A percentile compares a stretch with the other conserved stretches of the same genome.
phyloP scores from a whole-genome alignment of 2,113 vertebrate genomes.

The Lamprologus callipterus region DNA sequence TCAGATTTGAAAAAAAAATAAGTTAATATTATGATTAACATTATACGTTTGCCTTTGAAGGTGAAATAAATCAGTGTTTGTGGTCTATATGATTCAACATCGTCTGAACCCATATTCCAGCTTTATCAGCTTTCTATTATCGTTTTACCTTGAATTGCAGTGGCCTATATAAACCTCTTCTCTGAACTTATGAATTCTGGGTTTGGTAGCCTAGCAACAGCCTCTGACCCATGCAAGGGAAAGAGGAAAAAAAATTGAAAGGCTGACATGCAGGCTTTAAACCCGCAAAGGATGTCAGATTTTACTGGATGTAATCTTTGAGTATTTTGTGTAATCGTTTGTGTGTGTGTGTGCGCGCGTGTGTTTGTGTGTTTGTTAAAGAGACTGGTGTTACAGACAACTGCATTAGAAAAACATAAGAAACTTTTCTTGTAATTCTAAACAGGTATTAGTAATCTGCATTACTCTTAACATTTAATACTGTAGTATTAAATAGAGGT shows the following conservation, averaged over 20 bases:
- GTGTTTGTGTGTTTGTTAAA: neutral
- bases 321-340: constrained; percentile 56
- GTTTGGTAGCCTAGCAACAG: constrained; percentile 78
- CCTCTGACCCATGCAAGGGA: constrained; percentile 68
- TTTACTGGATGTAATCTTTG: constrained; percentile 60
- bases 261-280: constrained; percentile 59
- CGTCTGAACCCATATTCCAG: constrained; percentile 20
- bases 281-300: constrained; percentile 52
- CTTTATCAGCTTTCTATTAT: constrained; percentile 47
- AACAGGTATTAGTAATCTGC: neutral
- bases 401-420: neutral
- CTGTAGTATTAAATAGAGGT: neutral
- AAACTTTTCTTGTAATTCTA: neutral
- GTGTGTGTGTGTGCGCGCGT: neutral
- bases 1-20: neutral
- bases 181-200: constrained; percentile 70
- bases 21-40: neutral
- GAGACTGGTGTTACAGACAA: constrained; percentile 1
- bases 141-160: constrained; percentile 61
- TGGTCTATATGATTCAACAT: neutral
- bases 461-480: neutral
- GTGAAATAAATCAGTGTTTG: neutral
- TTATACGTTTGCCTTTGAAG: neutral
- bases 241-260: constrained; percentile 56
- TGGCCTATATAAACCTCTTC: constrained; percentile 59